Evolutionary conservation across 2,113 vertebrate genomes (phyloP).

Genomic region (Percopsis transmontana): DNA sequence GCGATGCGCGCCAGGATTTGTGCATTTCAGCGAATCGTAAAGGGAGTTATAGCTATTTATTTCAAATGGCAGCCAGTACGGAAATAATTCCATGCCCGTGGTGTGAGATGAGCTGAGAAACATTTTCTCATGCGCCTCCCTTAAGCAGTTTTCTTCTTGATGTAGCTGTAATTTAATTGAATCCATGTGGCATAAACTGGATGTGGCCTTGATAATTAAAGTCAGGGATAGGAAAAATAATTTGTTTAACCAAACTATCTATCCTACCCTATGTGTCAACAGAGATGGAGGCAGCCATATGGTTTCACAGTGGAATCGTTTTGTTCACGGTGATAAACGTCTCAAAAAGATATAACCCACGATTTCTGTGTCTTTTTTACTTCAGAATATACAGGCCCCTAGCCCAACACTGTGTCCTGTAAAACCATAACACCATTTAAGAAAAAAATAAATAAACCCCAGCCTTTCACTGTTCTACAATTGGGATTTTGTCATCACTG

Average conservation of each 20-base stretch:
- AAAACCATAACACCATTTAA: too few relatives aligned
- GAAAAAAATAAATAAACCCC: too few relatives aligned
- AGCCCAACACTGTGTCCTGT: too few relatives aligned
- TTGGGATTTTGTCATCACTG: too few relatives aligned
- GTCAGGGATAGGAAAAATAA: conserved; percentile 78
- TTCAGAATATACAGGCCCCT: too few relatives aligned
- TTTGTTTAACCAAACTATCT: conserved; percentile 81
- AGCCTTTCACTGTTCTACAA: too few relatives aligned
- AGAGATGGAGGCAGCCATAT: conserved; percentile 30
- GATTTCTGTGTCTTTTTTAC: too few relatives aligned
- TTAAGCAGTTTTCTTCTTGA: conserved; percentile 52
- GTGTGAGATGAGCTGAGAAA: conserved; percentile 5
- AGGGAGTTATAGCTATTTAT: conserved; percentile 15
- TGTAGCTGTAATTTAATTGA: conserved; percentile 86
- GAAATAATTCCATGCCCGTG: conserved; percentile 15
- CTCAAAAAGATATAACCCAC: too few relatives aligned
- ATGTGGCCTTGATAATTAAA: conserved; percentile 79
- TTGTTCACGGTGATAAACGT: neutral
- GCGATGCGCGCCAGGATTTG: conserved; percentile 7
- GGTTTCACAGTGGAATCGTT: conserved; percentile 30
- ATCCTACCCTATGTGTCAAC: conserved; percentile 65
- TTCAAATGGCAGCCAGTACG: neutral
- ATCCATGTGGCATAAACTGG: conserved; percentile 82
- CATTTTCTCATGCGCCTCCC: neutral
- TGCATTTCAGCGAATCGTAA: conserved; percentile 12